Conservation (phyloP, 2,113 vertebrate species). For the Cichladusa arquata region DNA sequence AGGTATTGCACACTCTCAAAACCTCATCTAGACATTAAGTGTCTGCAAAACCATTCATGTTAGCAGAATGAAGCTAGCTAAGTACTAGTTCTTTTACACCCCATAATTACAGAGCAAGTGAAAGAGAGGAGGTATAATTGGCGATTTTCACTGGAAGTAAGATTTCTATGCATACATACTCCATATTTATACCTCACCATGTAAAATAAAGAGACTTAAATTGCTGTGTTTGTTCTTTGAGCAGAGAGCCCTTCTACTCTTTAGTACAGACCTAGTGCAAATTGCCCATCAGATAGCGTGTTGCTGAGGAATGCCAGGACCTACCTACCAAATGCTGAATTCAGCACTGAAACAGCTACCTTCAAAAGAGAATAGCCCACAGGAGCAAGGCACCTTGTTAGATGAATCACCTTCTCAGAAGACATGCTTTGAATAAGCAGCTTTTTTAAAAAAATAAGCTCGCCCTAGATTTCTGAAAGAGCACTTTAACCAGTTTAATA, state of each 20-base stretch:
- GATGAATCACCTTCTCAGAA: constrained; percentile 45
- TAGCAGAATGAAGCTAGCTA: not conserved
- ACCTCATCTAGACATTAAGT: not conserved
- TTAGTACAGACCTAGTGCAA: not conserved
- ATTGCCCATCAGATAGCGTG: constrained; percentile 25
- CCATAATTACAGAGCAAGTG: not conserved
- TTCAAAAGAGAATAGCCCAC: constrained; percentile 42
- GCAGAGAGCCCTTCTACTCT: not conserved
- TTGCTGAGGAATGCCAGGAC: not conserved
- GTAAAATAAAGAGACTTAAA: constrained; percentile 24
- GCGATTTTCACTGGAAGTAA: not conserved
- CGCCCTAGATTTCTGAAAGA: not conserved
- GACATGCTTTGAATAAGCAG: constrained; percentile 34
- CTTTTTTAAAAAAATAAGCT: not conserved
- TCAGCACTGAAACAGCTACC: constrained; percentile 18
- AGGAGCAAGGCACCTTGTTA: not conserved
- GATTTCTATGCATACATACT: not conserved
- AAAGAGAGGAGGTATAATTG: not conserved
- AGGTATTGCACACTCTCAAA: not conserved
- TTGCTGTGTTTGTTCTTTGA: constrained; percentile 8
- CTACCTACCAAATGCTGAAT: constrained; percentile 8
- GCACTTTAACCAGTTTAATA: not conserved
- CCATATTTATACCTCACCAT: not conserved
- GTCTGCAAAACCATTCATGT: not conserved
- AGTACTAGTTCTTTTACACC: not conserved